These are phyloP conservation scores for Alloscopus bannaensis DNA, from an alignment of 2,888 invertebrate genomes.

Conservation along the genomic window DNA sequence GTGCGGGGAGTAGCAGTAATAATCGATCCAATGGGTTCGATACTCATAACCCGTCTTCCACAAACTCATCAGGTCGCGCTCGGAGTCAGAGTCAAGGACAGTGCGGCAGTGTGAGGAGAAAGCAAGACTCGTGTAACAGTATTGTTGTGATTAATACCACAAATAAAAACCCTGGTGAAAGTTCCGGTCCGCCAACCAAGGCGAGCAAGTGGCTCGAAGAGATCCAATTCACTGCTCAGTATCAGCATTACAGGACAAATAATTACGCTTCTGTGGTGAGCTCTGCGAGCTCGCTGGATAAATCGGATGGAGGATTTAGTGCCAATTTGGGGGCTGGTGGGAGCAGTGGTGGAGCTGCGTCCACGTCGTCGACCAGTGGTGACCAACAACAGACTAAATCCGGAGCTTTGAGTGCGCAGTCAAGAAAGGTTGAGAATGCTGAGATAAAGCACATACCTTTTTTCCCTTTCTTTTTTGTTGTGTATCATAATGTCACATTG, in stretches of 20 bases:
- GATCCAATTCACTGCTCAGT: conserved; percentile 72
- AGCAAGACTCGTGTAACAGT: conserved; percentile 34
- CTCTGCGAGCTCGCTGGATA: conserved; percentile 67
- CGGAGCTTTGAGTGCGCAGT: not conserved
- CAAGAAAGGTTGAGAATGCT: conserved; percentile 2
- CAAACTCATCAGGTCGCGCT: conserved; percentile 39
- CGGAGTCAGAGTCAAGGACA: conserved; percentile 64
- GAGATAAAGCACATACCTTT: not conserved
- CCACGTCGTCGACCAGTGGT: not conserved
- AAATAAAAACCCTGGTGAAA: conserved; percentile 14
- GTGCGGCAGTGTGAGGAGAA: conserved; percentile 49
- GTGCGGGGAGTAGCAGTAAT: conserved; percentile 5
- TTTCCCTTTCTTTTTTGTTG: not conserved
- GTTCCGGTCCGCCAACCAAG: conserved; percentile 17
- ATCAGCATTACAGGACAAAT: conserved; percentile 72
- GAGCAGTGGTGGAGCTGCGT: not conserved
- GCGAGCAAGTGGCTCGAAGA: conserved; percentile 68
- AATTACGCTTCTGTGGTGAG: conserved; percentile 72
- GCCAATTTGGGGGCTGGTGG: conserved; percentile 4
- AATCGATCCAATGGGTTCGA: conserved; percentile 39
- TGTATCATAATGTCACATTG: not conserved
- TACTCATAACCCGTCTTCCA: not conserved
- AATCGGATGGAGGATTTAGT: conserved; percentile 47
- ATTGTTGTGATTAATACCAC: conserved; percentile 36
- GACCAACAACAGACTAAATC: conserved; percentile 10